Evolutionary conservation across 2,797 vertebrate species (phyloP), one percentile per base, ranked within the genome.

Genomic region (Xerus rutilus): DNA sequence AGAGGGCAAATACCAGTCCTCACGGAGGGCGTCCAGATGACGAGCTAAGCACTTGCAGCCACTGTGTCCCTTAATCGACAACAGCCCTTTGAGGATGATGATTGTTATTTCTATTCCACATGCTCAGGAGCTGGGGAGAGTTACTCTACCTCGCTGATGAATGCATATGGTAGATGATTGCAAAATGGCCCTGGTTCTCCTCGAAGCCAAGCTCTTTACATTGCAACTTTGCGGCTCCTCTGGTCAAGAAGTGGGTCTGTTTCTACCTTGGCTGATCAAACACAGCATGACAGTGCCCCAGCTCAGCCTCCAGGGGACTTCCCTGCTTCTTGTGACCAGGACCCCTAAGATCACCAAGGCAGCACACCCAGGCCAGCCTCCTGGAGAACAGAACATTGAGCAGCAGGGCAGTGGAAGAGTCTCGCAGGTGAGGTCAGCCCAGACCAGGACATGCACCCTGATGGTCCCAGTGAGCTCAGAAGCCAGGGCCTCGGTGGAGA

Each of bases 401-500:
- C 5, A 18, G 0, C 3, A 10, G 28, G 39, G 39, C 39, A 39
- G 39, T 39, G 39, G 14, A 69, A 67, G 54, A 32, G 2, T 7
- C 17, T 88, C 39, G 9, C 43, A 57, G 85, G 47, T 4, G 12
- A 96, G 59, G 49, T 32, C 85, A 30, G 20, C n/a, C 1, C n/a
- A 64, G 21, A 25, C 70, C 2, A 39, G 67, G 1, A 45, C 54
- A 20, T 6, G 9, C 10, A 12, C 25, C 28, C 20, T 12, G 20
- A n/a, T 4, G 3, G 0, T 2, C 3, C 43, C 54, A 7, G 10
- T 64, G 65, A 43, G 3, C 3, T 0, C 23, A 30, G 23, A 76
- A 77, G 35, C 49, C 47, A 30, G 13, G 52, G 74, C 7, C 18
- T 64, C 25, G 52, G 28, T 10, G 17, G 35, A 91, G 32, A 35